phyloP scores from a whole-genome alignment of 2,113 vertebrate species.

The Varanus komodoensis region DNA sequence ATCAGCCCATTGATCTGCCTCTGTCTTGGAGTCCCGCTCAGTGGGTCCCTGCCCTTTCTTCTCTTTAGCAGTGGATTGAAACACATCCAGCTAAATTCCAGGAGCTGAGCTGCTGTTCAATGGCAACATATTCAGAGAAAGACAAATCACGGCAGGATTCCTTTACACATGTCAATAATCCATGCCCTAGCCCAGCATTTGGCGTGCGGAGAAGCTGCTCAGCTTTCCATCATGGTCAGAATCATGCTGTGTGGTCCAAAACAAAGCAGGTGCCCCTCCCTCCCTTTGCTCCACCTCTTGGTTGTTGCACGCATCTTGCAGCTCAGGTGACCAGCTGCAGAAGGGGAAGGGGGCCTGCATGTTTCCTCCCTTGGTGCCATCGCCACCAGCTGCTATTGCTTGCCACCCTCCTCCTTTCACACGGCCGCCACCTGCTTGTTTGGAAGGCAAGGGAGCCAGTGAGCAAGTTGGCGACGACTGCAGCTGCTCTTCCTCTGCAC shows the following conservation, averaged over 20 bases:
- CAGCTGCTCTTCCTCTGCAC: too few species aligned
- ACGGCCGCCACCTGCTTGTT: too few species aligned
- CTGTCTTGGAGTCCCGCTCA: constrained; percentile 51
- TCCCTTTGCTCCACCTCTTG: neutral
- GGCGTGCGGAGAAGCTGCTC: neutral
- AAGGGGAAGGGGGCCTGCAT: neutral
- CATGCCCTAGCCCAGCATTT: neutral
- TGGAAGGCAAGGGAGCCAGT: too few species aligned
- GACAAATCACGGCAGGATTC: constrained; percentile 36
- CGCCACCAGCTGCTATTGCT: too few species aligned
- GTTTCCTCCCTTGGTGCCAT: too few species aligned
- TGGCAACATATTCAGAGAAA: constrained; percentile 38
- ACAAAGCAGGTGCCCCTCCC: neutral
- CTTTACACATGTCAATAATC: constrained; percentile 43
- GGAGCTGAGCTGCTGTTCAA: constrained; percentile 51
- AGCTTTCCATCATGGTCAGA: neutral
- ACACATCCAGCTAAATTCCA: constrained; percentile 45
- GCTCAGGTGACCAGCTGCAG: neutral
- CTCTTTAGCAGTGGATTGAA: constrained; percentile 52
- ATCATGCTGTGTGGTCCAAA: neutral
- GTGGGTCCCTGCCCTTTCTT: constrained; percentile 52
- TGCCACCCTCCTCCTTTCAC: too few species aligned
- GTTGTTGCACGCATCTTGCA: neutral
- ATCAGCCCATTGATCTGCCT: constrained; percentile 47
- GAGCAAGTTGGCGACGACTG: too few species aligned